These are phyloP conservation scores for Gobiocypris rarus DNA, from an alignment of 2,113 vertebrate species.

Conservation along the genomic window DNA sequence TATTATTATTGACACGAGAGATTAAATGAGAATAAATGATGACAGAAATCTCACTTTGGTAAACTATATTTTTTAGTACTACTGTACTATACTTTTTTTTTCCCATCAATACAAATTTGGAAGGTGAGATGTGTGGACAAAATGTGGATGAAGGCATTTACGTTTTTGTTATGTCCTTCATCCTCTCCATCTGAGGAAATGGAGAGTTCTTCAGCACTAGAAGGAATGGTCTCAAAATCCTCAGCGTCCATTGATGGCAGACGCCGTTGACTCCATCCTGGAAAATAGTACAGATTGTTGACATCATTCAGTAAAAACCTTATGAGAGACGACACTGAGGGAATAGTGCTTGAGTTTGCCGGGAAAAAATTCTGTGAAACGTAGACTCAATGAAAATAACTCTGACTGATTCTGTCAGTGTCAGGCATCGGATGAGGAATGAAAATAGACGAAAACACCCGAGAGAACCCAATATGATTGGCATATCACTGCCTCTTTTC, in stretches of 20 bases:
- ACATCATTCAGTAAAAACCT: background rate
- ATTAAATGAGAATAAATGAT: too few relatives aligned
- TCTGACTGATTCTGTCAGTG: constrained; percentile 8
- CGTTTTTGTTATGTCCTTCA: constrained; percentile 81
- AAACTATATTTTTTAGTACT: too few relatives aligned
- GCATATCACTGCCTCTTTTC: background rate
- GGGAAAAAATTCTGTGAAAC: background rate
- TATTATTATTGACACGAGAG: too few relatives aligned
- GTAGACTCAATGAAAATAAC: background rate
- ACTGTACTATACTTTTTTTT: too few relatives aligned
- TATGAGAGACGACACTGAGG: background rate
- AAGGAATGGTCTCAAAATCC: constrained; percentile 88
- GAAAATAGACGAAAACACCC: background rate
- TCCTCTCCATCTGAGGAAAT: constrained; percentile 88
- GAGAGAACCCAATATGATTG: constrained; percentile 2
- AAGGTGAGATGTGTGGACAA: constrained; percentile 7
- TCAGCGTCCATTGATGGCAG: constrained; percentile 84
- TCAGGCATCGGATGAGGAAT: background rate
- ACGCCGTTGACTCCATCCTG: constrained; percentile 84
- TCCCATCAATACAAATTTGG: background rate
- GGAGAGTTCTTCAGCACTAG: constrained; percentile 87
- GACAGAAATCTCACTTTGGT: too few relatives aligned
- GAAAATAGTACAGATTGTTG: constrained; percentile 1
- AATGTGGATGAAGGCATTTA: constrained; percentile 58
- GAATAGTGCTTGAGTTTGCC: background rate